Evolutionary conservation across 2,797 vertebrate species (phyloP), one percentile per base, ranked within the genome.

Genomic region (Cryptoblepharus egeriae): DNA sequence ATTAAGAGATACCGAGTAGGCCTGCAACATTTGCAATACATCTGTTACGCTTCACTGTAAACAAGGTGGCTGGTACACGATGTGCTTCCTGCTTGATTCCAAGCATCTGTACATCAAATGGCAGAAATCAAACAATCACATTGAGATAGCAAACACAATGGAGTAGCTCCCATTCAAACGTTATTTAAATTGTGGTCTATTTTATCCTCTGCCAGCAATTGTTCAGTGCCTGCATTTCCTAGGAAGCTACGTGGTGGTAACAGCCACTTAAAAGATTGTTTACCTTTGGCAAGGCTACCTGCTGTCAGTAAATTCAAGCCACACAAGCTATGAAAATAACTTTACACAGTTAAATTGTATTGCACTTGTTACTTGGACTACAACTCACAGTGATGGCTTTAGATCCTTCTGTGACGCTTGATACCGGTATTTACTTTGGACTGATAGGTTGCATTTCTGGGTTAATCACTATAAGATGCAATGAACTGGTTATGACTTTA

Each of bases 131-230:
- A 86, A 79, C 80, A 77, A 69, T 79, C 80, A 63, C 30, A 82
- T 86, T 57, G 74, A 89, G 85, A 87, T 60, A 87, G 28, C 28
- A 85, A 80, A 88, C 92, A 92, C 88, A 83, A 79, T 89, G 69
- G 30, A 75, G 87, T 92, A 91, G 89, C 90, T 92, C 84, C 84
- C 85, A 81, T 42, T 35, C 49, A 88, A 89, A 82, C 79, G 81
- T 91, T 92, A 87, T 90, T 91, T 88, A 75, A n/a, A 79, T 83
- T 22, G n/a, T 58, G 84, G 68, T 52, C 64, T 90, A 90, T 93
- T 94, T 94, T 89, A 94, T 93, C 93, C 45, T 91, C 85, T 94
- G 92, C 93, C 93, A 94, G 81, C 90, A 88, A 94, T 93, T 94
- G 93, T 94, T 83, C 91, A 87, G 88, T 74, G 79, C 69, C 60